These are phyloP conservation scores for Magallana angulata DNA, from an alignment of 1,140 invertebrate species.

Conservation along the genomic window DNA sequence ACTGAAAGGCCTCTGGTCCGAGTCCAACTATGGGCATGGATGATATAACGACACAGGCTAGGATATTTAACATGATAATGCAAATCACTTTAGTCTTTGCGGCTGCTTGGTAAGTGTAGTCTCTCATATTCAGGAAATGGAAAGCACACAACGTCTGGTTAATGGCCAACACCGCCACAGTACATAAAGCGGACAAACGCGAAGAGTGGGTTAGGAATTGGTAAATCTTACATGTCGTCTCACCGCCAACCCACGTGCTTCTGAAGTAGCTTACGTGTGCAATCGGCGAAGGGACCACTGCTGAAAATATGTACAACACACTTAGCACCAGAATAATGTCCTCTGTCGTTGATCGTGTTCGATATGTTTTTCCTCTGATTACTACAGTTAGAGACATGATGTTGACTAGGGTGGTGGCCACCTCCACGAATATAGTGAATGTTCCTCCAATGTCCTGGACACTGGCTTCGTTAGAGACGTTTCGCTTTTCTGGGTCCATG, in stretches of 20 bases:
- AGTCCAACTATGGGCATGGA: conserved; percentile 62
- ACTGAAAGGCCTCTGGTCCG: conserved; percentile 53
- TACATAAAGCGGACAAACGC: conserved; percentile 53
- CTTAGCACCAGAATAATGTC: conserved; percentile 64
- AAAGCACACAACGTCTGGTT: conserved; percentile 52
- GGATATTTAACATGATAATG: background rate
- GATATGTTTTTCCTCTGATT: conserved; percentile 56
- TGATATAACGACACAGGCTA: conserved; percentile 46
- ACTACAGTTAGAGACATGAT: conserved; percentile 59
- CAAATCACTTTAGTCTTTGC: conserved; percentile 45
- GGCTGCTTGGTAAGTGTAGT: background rate
- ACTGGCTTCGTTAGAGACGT: background rate
- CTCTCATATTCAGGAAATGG: conserved; percentile 37
- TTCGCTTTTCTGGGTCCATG: background rate
- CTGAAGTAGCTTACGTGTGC: conserved; percentile 64
- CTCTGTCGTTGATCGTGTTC: conserved; percentile 59
- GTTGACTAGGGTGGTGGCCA: conserved; percentile 59
- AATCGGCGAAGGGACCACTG: conserved; percentile 62
- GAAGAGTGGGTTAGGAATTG: conserved; percentile 63
- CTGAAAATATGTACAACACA: conserved; percentile 65
- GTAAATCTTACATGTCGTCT: conserved; percentile 61
- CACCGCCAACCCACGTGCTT: conserved; percentile 62
- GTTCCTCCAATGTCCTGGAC: conserved; percentile 57
- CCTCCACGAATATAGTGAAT: conserved; percentile 61
- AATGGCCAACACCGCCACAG: conserved; percentile 59